These are phyloP conservation scores for Eupithecia exiguata DNA, from an alignment of 2,888 invertebrate species.

Conservation along the genomic window DNA sequence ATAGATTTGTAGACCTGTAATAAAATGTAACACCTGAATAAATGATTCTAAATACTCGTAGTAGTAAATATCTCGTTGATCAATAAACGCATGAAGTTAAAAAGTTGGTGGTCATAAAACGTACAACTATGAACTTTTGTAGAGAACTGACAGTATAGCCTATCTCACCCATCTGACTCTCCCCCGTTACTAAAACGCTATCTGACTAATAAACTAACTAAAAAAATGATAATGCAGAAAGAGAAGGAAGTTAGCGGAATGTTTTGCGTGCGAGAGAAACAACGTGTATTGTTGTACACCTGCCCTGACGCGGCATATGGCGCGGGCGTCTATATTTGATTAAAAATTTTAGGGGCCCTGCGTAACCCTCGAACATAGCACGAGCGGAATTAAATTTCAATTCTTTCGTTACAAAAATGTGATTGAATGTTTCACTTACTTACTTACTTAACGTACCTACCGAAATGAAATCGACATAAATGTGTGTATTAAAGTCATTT, in stretches of 20 bases:
- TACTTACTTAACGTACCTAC: background rate
- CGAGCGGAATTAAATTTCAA: conserved; percentile 52
- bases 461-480: background rate
- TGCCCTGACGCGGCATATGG: conserved; percentile 76
- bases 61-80: background rate
- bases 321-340: conserved; percentile 75
- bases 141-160: background rate
- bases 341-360: conserved; percentile 66
- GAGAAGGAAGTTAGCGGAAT: conserved; percentile 46
- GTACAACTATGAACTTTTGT: background rate
- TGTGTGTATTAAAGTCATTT: no score
- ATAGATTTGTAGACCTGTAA: no score
- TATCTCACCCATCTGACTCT: background rate
- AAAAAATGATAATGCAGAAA: conserved; percentile 66
- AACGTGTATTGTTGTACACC: conserved; percentile 70
- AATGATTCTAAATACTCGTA: no score
- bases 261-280: conserved; percentile 63
- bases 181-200: background rate
- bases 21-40: no score
- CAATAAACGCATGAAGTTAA: background rate
- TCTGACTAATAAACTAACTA: background rate
- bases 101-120: background rate
- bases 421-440: background rate
- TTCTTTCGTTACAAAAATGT: background rate
- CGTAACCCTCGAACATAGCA: conserved; percentile 66